Evolutionary conservation across 1,140 invertebrate species (phyloP).

Genomic region (Oedothorax gibbosus): DNA sequence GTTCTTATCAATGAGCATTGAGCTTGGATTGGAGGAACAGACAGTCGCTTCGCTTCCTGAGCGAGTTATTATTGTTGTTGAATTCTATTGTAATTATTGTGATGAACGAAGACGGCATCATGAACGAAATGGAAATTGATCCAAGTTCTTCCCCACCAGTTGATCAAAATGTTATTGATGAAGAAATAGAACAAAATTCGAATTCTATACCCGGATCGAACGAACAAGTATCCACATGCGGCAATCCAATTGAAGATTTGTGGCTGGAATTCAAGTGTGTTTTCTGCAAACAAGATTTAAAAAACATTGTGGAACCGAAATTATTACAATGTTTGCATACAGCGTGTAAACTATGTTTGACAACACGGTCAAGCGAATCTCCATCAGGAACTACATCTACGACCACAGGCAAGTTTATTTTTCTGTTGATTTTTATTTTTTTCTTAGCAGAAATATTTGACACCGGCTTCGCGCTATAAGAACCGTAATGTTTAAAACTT

Average conservation of each 20-base stretch:
- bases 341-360: conserved; percentile 81
- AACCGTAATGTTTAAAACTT: no score
- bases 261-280: conserved; percentile 72
- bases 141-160: conserved; percentile 23
- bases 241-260: conserved; percentile 1
- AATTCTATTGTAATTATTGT: conserved; percentile 2
- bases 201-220: conserved; percentile 40
- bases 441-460: no score
- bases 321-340: conserved; percentile 88
- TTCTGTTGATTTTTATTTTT: no score
- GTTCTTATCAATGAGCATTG: conserved; percentile 32
- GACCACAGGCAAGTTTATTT: background rate
- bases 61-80: conserved; percentile 4
- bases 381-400: conserved; percentile 30
- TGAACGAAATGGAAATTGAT: conserved; percentile 41
- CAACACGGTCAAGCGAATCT: conserved; percentile 74
- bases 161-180: conserved; percentile 6
- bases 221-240: conserved; percentile 53
- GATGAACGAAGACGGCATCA: background rate
- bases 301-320: conserved; percentile 76
- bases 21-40: background rate
- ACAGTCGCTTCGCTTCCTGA: background rate
- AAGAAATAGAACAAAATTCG: conserved; percentile 33
- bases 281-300: conserved; percentile 77
- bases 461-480: no score